phyloP scores from a whole-genome alignment of 2,113 vertebrate species.

The Isichthys henryi region DNA sequence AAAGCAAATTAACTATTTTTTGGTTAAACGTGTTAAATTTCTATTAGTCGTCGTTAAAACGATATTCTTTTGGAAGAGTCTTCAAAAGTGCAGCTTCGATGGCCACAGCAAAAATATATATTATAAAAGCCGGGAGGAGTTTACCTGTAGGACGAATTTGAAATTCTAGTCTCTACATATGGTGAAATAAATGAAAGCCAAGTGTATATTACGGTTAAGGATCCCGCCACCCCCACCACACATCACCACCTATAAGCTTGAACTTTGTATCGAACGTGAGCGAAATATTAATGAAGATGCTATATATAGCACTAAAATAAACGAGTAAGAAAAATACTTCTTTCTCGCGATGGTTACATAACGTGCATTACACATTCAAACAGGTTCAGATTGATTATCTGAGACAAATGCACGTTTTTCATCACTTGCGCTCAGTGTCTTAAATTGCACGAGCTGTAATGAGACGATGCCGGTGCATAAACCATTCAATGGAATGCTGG shows the following conservation, averaged over 20 bases:
- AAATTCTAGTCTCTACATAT: neutral
- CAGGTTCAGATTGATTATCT: neutral
- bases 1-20: neutral
- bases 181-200: neutral
- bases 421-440: neutral
- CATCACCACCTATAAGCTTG: conserved; percentile 41
- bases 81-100: neutral
- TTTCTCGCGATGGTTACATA: neutral
- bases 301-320: conserved; percentile 19
- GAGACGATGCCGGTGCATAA: neutral
- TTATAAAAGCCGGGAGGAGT: neutral
- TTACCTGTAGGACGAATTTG: neutral
- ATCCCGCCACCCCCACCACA: conserved; percentile 36
- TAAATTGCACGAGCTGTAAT: neutral
- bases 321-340: neutral
- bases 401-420: neutral
- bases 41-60: neutral
- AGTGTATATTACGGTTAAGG: conserved; percentile 20
- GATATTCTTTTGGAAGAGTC: neutral
- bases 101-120: neutral
- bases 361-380: neutral
- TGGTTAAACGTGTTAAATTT: neutral
- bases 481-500: neutral
- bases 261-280: conserved; percentile 66
- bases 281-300: conserved; percentile 52